Evolutionary conservation across 2,797 vertebrate species (phyloP), one percentile per base, ranked within the genome.

Genomic region (Hozukius guyotensis): DNA sequence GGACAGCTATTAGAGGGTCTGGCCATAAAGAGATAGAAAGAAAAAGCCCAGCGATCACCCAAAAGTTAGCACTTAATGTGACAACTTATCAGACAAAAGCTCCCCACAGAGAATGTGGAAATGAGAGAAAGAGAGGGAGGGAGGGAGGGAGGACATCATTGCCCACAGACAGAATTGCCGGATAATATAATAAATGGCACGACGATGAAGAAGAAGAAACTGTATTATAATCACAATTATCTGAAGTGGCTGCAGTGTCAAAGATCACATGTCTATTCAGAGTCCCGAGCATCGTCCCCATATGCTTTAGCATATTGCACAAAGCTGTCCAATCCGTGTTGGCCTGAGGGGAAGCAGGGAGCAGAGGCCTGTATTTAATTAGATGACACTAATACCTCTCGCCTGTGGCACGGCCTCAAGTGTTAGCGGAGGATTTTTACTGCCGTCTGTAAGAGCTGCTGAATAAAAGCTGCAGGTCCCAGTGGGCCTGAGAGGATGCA

Each of bases 41-140:
- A 89, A 95, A 53, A 95, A 90, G 78, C 95, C 95, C 96, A 95
- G 95, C 96, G 95, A 97, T 97, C 97, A 96, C 95, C 95, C 95
- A 96, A 97, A 99, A 99, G 97, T 99, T 99, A 97, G 94, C 95
- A 96, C 96, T 97, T 99, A 98, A 98, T 98, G 97, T 96, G 96
- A 96, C 97, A 97, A 99, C 97, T 98, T 98, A 98, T 97, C 96
- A 97, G 96, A 96, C 96, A 96, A 97, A 96, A 96, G 96, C 96
- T 95, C 95, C 95, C 95, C 93, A 93, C 92, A 93, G 95, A 94
- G 94, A 92, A 74, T n/a, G 80, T 55, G 77, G 83, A 90, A 91
- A 86, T 82, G 94, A 92, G 78, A 84, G 68, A 53, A 62, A 77
- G 74, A 77, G 78, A 79, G 62, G 16, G 61, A 73, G 79, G 75